Percentiles rank a stretch among this genome's conserved stretches.
Evolutionary conservation across 1,140 invertebrate species (phyloP).

Genomic region (Neodiprion virginianus): DNA sequence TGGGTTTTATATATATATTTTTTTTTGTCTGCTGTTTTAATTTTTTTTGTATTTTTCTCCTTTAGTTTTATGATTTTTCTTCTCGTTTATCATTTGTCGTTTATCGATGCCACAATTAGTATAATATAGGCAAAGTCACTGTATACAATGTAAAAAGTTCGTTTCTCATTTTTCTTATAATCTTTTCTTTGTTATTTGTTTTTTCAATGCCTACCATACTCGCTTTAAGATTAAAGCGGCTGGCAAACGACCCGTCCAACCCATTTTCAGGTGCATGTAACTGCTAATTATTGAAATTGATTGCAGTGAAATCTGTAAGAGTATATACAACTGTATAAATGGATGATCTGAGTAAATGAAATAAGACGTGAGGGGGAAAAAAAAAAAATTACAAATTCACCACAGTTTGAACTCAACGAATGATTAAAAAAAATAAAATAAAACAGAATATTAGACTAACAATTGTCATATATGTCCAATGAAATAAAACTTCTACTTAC

Average conservation of each 20-base stretch:
- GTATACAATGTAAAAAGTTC: conserved; percentile 59
- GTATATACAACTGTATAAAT: conserved; percentile 32
- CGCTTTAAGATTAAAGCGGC: conserved; percentile 49
- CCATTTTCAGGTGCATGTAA: conserved; percentile 46
- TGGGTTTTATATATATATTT: not conserved
- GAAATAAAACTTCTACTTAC: conserved; percentile 38
- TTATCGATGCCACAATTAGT: conserved; percentile 52
- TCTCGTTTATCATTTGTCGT: conserved; percentile 36
- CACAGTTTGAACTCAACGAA: conserved; percentile 16
- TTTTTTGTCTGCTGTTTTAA: conserved; percentile 28
- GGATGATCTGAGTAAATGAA: not conserved
- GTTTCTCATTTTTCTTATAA: conserved; percentile 28
- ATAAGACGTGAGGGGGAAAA: too few species aligned
- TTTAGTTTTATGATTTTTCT: conserved; percentile 40
- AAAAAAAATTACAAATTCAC: too few species aligned
- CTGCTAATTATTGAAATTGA: conserved; percentile 54
- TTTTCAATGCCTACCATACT: conserved; percentile 31
- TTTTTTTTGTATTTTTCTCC: conserved; percentile 35
- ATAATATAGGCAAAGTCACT: conserved; percentile 57
- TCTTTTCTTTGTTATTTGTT: conserved; percentile 30
- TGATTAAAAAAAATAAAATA: conserved; percentile 17
- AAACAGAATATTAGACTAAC: not conserved
- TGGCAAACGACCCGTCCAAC: conserved; percentile 50
- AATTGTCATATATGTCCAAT: not conserved
- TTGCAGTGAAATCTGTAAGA: conserved; percentile 53